Percentiles rank a stretch among this genome's conserved stretches.
Conservation (phyloP, 2,113 vertebrate genomes). For the Macquaria ambigua region DNA sequence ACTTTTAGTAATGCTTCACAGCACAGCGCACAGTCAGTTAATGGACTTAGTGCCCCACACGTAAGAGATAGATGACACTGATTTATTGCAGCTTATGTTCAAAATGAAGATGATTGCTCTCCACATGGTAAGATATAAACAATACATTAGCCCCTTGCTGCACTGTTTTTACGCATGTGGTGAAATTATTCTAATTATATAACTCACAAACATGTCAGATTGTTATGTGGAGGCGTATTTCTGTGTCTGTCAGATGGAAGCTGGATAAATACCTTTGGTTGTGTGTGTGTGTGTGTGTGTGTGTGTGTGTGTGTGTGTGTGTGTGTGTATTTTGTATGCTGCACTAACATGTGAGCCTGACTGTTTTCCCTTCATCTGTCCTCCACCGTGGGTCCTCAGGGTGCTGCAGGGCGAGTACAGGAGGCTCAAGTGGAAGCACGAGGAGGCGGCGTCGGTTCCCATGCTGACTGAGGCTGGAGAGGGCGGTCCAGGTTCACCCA, state of each 20-base stretch:
- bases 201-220: constrained; percentile 7
- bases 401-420: constrained; percentile 96
- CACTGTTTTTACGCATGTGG: constrained; percentile 4
- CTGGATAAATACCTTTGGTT: constrained; percentile 17
- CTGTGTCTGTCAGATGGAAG: neutral
- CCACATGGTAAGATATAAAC: constrained; percentile 4
- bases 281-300: constrained; percentile 1
- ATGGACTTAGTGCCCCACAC: neutral
- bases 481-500: constrained; percentile 70
- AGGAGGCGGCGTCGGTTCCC: constrained; percentile 90
- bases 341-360: constrained; percentile 24
- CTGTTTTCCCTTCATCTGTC: constrained; percentile 33
- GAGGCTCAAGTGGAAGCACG: constrained; percentile 96
- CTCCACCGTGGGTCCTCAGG: constrained; percentile 77
- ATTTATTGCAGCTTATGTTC: constrained; percentile 19
- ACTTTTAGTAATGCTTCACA: constrained; percentile 18
- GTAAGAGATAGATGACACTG: neutral
- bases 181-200: constrained; percentile 12
- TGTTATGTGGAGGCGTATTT: neutral
- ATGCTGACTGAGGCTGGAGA: constrained; percentile 87
- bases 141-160: constrained; percentile 20
- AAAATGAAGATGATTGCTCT: constrained; percentile 17
- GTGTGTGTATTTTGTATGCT: constrained; percentile 5
- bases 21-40: neutral
- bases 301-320: constrained; percentile 1